Conservation (phyloP, 1,140 invertebrate species). For the Drosophila repletoides region DNA sequence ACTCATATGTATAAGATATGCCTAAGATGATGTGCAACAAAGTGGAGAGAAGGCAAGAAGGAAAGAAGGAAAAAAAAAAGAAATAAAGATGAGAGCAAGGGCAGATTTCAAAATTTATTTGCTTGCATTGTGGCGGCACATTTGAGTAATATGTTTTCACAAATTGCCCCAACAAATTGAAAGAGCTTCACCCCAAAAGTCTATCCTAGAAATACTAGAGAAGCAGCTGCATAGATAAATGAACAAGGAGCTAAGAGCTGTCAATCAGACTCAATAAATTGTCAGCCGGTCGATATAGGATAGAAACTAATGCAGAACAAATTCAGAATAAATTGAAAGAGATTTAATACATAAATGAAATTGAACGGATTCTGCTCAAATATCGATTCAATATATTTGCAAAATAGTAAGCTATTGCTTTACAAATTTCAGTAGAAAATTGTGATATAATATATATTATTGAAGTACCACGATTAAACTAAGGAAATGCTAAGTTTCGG, state of each 20-base stretch:
- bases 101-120: slow-evolving; percentile 16
- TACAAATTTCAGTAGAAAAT: background rate
- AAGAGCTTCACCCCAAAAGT: too few relatives aligned
- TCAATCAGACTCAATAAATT: slow-evolving; percentile 29
- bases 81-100: background rate
- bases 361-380: too few relatives aligned
- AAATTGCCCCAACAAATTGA: slow-evolving; percentile 61
- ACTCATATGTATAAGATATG: slow-evolving; percentile 24
- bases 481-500: too few relatives aligned
- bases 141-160: slow-evolving; percentile 45
- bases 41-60: background rate
- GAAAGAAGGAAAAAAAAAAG: background rate
- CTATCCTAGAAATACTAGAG: slow-evolving; percentile 21
- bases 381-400: too few relatives aligned
- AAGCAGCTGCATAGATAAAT: slow-evolving; percentile 10
- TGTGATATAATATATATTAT: too few relatives aligned
- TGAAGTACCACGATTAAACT: too few relatives aligned
- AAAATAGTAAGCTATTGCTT: too few relatives aligned
- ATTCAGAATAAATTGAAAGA: background rate
- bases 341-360: background rate
- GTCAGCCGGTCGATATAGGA: background rate
- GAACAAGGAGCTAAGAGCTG: slow-evolving; percentile 7
- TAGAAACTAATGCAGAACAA: background rate
- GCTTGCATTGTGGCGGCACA: slow-evolving; percentile 30
- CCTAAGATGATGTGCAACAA: slow-evolving; percentile 34